Conservation (phyloP, 2,113 vertebrate species). For the Erythrocercus mccallii region DNA sequence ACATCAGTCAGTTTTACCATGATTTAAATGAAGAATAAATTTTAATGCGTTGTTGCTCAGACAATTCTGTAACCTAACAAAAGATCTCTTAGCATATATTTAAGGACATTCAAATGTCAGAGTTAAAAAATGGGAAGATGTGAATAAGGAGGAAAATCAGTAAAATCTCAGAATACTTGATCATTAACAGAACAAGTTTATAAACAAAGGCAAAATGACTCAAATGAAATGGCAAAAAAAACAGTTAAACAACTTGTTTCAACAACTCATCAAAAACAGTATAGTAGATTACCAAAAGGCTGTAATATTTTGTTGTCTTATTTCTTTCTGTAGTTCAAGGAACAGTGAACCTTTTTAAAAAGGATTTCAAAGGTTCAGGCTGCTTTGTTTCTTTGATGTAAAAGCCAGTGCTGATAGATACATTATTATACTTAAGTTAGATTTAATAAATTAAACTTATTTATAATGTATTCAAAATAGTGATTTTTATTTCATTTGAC, state of each 20-base stretch:
- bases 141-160: not conserved
- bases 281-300: not conserved
- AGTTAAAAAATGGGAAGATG: not conserved
- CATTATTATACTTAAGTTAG: not conserved
- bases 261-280: not conserved
- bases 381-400: not conserved
- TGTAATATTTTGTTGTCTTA: not conserved
- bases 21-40: constrained; percentile 22
- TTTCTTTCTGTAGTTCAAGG: not conserved
- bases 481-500: constrained; percentile 22
- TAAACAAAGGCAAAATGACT: not conserved
- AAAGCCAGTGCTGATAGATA: not conserved
- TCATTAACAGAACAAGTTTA: not conserved
- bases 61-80: not conserved
- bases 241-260: not conserved
- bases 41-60: not conserved
- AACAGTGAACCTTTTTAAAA: not conserved
- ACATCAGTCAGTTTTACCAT: not conserved
- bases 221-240: not conserved
- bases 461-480: constrained; percentile 13
- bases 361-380: not conserved
- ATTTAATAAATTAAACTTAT: constrained; percentile 2
- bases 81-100: not conserved
- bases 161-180: not conserved
- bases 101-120: not conserved